Conservation (phyloP, 2,797 vertebrate genomes). For the Acestrorhynchus altus region DNA sequence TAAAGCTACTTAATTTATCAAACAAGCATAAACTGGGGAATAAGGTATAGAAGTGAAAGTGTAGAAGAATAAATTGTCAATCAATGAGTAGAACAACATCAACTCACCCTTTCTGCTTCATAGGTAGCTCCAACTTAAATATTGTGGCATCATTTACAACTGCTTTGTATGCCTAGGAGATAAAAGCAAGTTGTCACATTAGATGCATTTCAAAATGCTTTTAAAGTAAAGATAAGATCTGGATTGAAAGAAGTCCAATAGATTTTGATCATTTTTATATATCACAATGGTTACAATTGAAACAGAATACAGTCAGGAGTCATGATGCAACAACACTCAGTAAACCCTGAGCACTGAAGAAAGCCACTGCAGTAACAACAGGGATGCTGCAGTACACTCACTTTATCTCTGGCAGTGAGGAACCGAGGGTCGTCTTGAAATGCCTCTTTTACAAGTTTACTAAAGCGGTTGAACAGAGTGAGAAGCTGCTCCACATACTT, state of each 20-base stretch:
- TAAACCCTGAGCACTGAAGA: background rate
- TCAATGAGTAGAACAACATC: background rate
- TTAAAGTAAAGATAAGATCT: too few species aligned
- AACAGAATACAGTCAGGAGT: background rate
- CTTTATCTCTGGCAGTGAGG: slow-evolving; percentile 98
- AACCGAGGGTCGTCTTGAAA: slow-evolving; percentile 98
- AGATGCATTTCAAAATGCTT: background rate
- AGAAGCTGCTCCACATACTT: slow-evolving; percentile 99
- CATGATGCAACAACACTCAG: background rate
- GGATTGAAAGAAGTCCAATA: background rate
- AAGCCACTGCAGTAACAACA: background rate
- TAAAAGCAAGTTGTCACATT: background rate
- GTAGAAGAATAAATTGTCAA: too few species aligned
- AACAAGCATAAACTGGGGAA: background rate
- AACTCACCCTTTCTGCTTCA: slow-evolving; percentile 98
- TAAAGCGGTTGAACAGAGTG: slow-evolving; percentile 98
- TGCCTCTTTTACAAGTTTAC: slow-evolving; percentile 97
- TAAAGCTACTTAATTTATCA: background rate
- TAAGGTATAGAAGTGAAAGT: too few species aligned
- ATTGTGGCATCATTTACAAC: slow-evolving; percentile 99
- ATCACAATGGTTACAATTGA: background rate
- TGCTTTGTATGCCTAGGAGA: slow-evolving; percentile 93
- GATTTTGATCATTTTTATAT: background rate
- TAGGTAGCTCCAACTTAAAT: slow-evolving; percentile 98
- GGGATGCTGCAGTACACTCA: slow-evolving; percentile 62